Evolutionary conservation across 2,113 vertebrate species (phyloP).

Genomic region (Coptodon rendalli): DNA sequence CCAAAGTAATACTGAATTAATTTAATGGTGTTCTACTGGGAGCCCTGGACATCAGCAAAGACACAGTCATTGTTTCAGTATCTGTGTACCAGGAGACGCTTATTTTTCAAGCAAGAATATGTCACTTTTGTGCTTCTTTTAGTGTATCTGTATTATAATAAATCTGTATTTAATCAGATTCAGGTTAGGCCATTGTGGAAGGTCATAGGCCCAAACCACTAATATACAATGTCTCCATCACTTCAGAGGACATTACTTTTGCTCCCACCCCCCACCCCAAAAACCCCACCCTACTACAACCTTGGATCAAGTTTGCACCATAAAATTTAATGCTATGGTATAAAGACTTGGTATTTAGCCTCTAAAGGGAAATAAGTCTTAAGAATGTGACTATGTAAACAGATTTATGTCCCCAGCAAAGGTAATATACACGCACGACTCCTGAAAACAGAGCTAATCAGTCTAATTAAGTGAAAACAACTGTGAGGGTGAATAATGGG

Average conservation of each 20-base stretch:
- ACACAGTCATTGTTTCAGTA: background rate
- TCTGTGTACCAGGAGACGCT: background rate
- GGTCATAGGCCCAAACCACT: background rate
- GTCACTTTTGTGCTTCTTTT: background rate
- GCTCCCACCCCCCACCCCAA: background rate
- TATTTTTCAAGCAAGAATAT: background rate
- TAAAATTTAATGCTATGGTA: background rate
- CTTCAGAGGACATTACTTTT: background rate
- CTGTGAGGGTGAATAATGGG: background rate
- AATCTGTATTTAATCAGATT: background rate
- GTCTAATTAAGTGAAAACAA: background rate
- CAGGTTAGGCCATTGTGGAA: background rate
- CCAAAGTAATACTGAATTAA: conserved; percentile 21
- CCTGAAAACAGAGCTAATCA: background rate
- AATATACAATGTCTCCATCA: background rate
- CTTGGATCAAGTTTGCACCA: background rate
- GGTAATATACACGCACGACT: background rate
- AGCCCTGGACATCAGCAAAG: background rate
- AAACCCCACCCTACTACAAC: background rate
- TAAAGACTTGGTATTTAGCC: background rate
- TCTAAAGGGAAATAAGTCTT: background rate
- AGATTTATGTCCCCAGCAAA: background rate
- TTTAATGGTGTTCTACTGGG: conserved; percentile 14
- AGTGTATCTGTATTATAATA: background rate
- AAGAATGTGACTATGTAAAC: background rate